Base-by-base conservation (phyloP, 1,140 invertebrate genomes). In the Drosophila biarmipes region DNA sequence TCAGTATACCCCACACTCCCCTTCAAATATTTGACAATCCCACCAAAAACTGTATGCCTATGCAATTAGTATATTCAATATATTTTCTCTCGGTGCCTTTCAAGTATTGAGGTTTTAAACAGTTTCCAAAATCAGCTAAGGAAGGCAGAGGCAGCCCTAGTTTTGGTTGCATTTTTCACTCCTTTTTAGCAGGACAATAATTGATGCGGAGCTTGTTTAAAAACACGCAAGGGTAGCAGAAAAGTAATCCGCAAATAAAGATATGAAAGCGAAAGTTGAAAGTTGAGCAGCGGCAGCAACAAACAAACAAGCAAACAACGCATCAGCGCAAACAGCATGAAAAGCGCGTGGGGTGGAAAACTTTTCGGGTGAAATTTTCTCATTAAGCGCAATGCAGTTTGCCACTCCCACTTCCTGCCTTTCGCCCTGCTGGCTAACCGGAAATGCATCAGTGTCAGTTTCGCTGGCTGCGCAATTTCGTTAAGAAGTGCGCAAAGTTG, bases 401-500 rank as follows among this genome's bases (percentile, higher is more conserved):
- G 69, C 57, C 29, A 64, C 43, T 51, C 29, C 45, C 19, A 14
- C 4, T 5, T 24, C 24, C 2, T 1, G 40, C 48, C 38, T 59
- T 14, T 45, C 24, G 73, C 57, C 45, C 63, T 69, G 45, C 62
- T 55, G 62, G 75, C 58, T 74, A 79, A 76, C 68, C 82, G 82
- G 84, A 87, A 87, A 87, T 89, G 82, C 82, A 87, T 87, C 82
- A 87, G 82, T 87, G 82, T 87, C 82, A 87, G 82, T 87, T 79
- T 76, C 73, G 75, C 45, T 37, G 42, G 72, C 42, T 37, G 48
- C 59, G 72, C 72, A 86, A 81, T 81, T 90, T 90, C 81, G 69
- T 81, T 78, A 90, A 86, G 86, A 90, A 89, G 80, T 90, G 86
- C 81, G 75, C 81, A 90, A 90, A 90, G 86, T 90, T 90, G 86